A percentile compares a stretch with the other conserved stretches of the same genome.
phyloP scores from a whole-genome alignment of 2,797 vertebrate species.

The Chloroceryle amazona region DNA sequence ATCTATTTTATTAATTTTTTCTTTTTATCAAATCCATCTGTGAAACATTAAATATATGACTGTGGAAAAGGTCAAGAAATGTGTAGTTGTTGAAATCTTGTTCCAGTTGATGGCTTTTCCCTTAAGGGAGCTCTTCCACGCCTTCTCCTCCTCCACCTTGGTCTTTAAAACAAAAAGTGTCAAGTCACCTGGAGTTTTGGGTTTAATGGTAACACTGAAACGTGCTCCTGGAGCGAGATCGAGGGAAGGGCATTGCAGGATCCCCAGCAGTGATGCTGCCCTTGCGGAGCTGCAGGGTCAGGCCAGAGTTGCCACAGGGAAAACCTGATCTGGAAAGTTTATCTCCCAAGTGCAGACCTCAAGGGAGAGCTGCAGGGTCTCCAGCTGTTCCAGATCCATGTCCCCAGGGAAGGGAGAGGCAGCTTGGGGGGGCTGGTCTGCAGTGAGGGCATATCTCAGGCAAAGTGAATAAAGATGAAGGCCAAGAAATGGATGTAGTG shows the following conservation, averaged over 20 bases:
- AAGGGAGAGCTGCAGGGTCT: background rate
- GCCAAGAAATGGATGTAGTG: background rate
- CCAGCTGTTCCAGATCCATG: fast-evolving
- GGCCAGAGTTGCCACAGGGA: background rate
- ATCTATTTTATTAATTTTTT: slow-evolving; percentile 87
- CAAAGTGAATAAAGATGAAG: background rate
- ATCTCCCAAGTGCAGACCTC: background rate
- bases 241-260: background rate
- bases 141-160: background rate
- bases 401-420: background rate
- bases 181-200: background rate
- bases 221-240: fast-evolving
- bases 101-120: slow-evolving; percentile 77
- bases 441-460: background rate
- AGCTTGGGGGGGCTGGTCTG: background rate
- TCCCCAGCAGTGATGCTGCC: background rate
- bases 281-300: background rate
- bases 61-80: slow-evolving; percentile 88
- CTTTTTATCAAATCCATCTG: slow-evolving; percentile 75
- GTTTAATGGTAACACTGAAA: background rate
- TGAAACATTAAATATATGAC: slow-evolving; percentile 72
- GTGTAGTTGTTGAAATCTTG: slow-evolving; percentile 77
- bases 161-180: slow-evolving; percentile 35
- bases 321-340: background rate
- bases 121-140: slow-evolving; percentile 42